Conservation (phyloP, 2,888 invertebrate species). For the Acanthopleura granulata region DNA sequence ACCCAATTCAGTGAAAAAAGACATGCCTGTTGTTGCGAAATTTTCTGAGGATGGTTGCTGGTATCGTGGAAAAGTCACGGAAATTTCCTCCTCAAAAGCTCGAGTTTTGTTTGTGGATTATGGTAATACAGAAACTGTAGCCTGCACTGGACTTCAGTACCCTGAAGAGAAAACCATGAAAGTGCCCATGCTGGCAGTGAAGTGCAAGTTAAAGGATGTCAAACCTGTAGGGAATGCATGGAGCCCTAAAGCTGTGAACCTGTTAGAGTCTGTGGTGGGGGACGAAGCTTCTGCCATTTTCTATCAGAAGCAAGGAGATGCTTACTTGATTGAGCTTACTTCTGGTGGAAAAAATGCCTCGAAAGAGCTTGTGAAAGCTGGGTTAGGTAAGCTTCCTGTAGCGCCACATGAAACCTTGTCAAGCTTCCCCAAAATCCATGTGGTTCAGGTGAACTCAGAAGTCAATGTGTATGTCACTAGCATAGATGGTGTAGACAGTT, state of each 20-base stretch:
- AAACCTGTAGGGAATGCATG: background rate
- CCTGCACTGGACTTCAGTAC: slow-evolving; percentile 39
- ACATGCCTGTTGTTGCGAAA: slow-evolving; percentile 45
- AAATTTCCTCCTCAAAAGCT: background rate
- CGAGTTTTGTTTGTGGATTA: slow-evolving; percentile 44
- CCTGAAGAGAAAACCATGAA: slow-evolving; percentile 43
- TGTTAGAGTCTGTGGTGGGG: background rate
- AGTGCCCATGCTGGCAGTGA: background rate
- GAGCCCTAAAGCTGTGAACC: background rate
- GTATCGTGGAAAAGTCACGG: slow-evolving; percentile 6
- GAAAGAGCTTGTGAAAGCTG: slow-evolving; percentile 43
- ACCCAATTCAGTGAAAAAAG: slow-evolving; percentile 27
- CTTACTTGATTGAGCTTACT: slow-evolving; percentile 37
- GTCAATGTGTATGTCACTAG: slow-evolving; percentile 38
- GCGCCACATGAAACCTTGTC: background rate
- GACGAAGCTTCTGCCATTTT: background rate
- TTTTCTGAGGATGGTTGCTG: slow-evolving; percentile 28
- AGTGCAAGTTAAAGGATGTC: slow-evolving; percentile 21
- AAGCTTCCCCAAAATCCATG: background rate
- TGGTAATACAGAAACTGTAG: slow-evolving; percentile 39
- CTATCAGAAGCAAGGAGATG: slow-evolving; percentile 25
- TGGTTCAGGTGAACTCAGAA: background rate
- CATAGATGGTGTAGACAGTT: slow-evolving; percentile 45
- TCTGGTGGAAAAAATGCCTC: slow-evolving; percentile 41
- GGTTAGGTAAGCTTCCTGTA: slow-evolving; percentile 28